phyloP scores from a whole-genome alignment of 2,113 vertebrate species.

The Laticauda colubrina region DNA sequence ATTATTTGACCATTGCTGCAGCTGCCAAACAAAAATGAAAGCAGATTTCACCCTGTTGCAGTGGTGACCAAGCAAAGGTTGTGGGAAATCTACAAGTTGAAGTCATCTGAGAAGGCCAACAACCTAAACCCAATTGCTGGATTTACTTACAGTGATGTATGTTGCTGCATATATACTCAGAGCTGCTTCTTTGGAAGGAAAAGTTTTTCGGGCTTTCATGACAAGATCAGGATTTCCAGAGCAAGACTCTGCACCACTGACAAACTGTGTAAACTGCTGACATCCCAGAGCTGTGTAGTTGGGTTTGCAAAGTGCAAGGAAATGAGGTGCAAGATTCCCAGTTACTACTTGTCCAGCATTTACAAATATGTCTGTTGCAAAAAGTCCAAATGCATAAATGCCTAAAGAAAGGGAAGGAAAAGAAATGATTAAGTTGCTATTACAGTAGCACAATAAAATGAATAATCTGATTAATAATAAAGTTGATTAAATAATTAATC shows the following conservation, averaged over 20 bases:
- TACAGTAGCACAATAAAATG: background rate
- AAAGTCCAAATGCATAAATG: constrained; percentile 95
- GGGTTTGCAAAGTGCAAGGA: constrained; percentile 95
- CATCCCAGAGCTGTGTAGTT: constrained; percentile 96
- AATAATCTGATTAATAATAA: background rate
- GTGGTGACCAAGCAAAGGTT: background rate
- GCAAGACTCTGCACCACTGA: constrained; percentile 91
- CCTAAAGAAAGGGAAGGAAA: constrained; percentile 72
- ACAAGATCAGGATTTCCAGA: constrained; percentile 93
- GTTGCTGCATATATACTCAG: constrained; percentile 92
- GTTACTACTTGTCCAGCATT: constrained; percentile 98
- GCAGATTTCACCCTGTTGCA: background rate
- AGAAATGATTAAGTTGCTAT: constrained; percentile 49
- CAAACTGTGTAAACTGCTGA: constrained; percentile 91
- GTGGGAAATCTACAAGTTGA: background rate
- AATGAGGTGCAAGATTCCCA: constrained; percentile 94
- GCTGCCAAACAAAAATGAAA: background rate
- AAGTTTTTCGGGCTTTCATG: constrained; percentile 90
- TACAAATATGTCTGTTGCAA: constrained; percentile 98
- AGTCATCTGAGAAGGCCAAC: background rate
- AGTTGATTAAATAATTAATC: no score
- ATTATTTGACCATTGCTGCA: background rate
- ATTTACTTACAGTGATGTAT: constrained; percentile 91
- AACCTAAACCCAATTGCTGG: background rate
- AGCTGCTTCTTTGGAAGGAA: constrained; percentile 98